Percentiles rank a stretch among this genome's conserved stretches.
These are phyloP conservation scores for Xiphophorus birchmanni DNA, from an alignment of 2,797 vertebrate genomes.

Conservation along the genomic window DNA sequence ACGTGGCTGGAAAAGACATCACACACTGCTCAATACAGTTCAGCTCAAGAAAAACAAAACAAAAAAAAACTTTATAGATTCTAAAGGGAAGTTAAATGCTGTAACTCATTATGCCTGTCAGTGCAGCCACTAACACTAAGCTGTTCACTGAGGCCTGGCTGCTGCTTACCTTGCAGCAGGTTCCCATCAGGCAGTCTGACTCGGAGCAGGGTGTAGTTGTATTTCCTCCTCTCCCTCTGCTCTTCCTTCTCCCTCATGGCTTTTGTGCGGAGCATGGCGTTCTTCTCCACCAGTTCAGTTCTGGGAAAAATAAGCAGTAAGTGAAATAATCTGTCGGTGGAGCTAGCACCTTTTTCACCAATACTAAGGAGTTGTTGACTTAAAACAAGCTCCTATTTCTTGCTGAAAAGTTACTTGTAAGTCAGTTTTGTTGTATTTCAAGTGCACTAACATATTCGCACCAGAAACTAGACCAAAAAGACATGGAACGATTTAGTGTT, in stretches of 20 bases:
- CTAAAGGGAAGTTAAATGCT: not conserved
- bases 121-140: not conserved
- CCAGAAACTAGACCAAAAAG: not conserved
- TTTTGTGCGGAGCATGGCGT: constrained; percentile 89
- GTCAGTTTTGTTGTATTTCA: no score
- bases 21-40: not conserved
- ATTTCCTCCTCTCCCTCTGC: constrained; percentile 89
- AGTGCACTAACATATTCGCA: no score
- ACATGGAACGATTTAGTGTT: no score
- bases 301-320: constrained; percentile 64
- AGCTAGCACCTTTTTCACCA: no score
- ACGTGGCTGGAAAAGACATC: constrained; percentile 83
- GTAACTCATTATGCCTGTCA: not conserved
- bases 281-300: constrained; percentile 88
- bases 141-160: not conserved
- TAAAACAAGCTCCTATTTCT: no score
- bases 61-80: no score
- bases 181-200: constrained; percentile 89
- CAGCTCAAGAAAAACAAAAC: no score
- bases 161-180: constrained; percentile 86
- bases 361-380: no score
- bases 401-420: no score
- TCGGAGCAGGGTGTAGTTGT: constrained; percentile 92
- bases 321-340: no score
- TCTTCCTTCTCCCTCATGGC: constrained; percentile 95